Conservation (phyloP, 1,140 invertebrate species). For the Cherax quadricarinatus region DNA sequence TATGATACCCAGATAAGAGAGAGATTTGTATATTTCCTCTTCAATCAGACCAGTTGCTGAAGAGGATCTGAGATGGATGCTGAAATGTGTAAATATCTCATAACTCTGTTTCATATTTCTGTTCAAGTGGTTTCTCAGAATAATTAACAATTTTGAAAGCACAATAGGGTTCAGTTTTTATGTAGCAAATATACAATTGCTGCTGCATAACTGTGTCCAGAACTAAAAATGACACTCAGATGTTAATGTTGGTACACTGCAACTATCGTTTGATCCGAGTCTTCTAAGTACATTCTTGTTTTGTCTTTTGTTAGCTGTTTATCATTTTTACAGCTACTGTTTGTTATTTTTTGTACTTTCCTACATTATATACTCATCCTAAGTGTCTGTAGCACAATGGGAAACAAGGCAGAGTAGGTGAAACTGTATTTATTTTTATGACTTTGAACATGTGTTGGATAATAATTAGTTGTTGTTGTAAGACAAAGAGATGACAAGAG, state of each 20-base stretch:
- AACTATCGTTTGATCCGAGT: not conserved
- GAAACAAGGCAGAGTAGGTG: conserved; percentile 53
- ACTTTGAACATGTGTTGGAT: conserved; percentile 12
- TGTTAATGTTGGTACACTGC: not conserved
- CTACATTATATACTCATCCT: conserved; percentile 53
- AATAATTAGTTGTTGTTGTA: not conserved
- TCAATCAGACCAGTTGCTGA: no score
- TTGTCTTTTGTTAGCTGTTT: conserved; percentile 50
- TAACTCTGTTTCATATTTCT: not conserved
- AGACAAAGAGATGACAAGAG: not conserved
- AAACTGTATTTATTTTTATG: conserved; percentile 24
- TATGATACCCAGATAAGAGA: no score
- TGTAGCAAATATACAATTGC: not conserved
- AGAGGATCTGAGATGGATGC: no score
- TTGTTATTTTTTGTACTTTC: conserved; percentile 66
- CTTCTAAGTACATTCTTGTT: conserved; percentile 43
- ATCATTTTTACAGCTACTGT: conserved; percentile 50
- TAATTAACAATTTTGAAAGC: not conserved
- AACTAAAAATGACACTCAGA: not conserved
- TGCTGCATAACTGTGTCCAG: not conserved
- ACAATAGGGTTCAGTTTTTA: not conserved
- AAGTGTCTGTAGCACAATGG: conserved; percentile 64
- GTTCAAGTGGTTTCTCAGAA: not conserved
- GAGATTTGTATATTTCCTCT: no score
- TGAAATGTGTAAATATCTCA: no score